Evolutionary conservation across 2,888 invertebrate genomes (phyloP).

Genomic region (Ophion slaviceki): DNA sequence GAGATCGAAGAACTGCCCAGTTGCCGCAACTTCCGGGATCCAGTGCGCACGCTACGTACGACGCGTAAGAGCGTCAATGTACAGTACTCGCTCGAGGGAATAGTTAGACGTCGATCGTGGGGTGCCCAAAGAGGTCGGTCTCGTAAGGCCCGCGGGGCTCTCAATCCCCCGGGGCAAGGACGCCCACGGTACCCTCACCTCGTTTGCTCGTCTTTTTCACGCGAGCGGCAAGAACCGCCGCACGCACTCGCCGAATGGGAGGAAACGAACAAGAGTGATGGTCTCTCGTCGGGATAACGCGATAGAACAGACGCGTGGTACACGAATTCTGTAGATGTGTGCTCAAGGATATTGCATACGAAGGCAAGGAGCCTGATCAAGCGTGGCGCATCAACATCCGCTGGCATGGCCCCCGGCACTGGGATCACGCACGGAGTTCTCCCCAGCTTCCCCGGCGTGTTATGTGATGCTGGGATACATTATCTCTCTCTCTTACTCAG

Average conservation of each 20-base stretch:
- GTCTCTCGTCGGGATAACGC: background rate
- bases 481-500: constrained; percentile 26
- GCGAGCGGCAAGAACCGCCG: constrained; percentile 40
- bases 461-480: constrained; percentile 48
- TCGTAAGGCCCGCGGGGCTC: constrained; percentile 67
- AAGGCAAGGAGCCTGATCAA: constrained; percentile 46
- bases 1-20: constrained; percentile 23
- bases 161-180: constrained; percentile 79
- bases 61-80: background rate
- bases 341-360: constrained; percentile 29
- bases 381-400: constrained; percentile 71
- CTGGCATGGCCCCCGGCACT: constrained; percentile 61
- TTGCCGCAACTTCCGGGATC: constrained; percentile 56
- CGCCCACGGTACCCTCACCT: constrained; percentile 78
- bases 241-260: background rate
- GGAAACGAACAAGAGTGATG: constrained; percentile 15
- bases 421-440: constrained; percentile 55
- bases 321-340: background rate
- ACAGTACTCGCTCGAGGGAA: constrained; percentile 30
- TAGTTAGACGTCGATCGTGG: constrained; percentile 49
- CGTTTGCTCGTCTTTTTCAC: constrained; percentile 52
- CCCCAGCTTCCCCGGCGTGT: constrained; percentile 30
- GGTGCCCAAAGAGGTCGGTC: constrained; percentile 68
- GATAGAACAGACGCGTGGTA: constrained; percentile 15
- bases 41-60: constrained; percentile 28